These are phyloP conservation scores for Beaufortia kweichowensis DNA, from an alignment of 2,113 vertebrate species.

Conservation along the genomic window DNA sequence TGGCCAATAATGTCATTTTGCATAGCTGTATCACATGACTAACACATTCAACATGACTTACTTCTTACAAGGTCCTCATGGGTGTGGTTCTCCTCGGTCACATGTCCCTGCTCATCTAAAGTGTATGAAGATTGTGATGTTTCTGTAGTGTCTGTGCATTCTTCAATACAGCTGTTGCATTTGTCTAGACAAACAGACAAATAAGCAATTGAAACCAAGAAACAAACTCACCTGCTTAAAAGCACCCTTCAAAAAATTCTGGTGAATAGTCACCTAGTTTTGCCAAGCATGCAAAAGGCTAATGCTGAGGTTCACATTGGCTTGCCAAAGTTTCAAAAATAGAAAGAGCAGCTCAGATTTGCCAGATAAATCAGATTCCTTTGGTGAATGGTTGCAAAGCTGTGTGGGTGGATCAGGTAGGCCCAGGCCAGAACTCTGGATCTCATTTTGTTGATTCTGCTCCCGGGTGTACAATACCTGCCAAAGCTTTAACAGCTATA, in stretches of 20 bases:
- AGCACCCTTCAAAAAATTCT: not conserved
- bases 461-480: conserved; percentile 67
- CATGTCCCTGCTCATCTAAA: conserved; percentile 70
- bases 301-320: not conserved
- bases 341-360: conserved; percentile 31
- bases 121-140: conserved; percentile 60
- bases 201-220: conserved; percentile 32
- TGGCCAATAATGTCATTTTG: not conserved
- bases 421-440: conserved; percentile 72
- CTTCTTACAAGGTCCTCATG: conserved; percentile 84
- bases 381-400: conserved; percentile 62
- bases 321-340: conserved; percentile 29
- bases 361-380: conserved; percentile 66
- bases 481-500: conserved; percentile 70
- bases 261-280: not conserved
- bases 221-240: not conserved
- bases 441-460: conserved; percentile 71
- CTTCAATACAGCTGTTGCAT: conserved; percentile 67
- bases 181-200: conserved; percentile 75
- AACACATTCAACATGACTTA: conserved; percentile 71
- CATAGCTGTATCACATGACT: not conserved
- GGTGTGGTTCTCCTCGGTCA: conserved; percentile 70
- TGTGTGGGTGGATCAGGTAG: conserved; percentile 67
- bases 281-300: conserved; percentile 11
- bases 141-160: conserved; percentile 66